These are phyloP conservation scores for Datnioides undecimradiatus DNA, from an alignment of 2,113 vertebrate species.

Conservation along the genomic window DNA sequence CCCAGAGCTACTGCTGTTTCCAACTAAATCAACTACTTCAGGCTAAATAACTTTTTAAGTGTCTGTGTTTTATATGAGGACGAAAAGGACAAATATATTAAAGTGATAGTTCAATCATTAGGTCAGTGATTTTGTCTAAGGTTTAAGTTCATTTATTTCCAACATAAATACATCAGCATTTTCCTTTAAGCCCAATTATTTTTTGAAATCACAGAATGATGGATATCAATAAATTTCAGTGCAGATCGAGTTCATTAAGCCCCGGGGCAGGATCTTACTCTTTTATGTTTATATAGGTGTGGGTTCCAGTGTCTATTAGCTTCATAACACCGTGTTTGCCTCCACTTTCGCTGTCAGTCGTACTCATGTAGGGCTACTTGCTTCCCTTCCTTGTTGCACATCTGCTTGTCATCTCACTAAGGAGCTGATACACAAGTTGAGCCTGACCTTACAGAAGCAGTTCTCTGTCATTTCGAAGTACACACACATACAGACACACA, in stretches of 20 bases:
- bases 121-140: neutral
- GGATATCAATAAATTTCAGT: conserved; percentile 1
- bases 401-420: conserved; percentile 60
- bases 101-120: neutral
- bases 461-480: conserved; percentile 58
- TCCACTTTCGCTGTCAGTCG: conserved; percentile 27
- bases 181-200: conserved; percentile 13
- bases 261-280: conserved; percentile 12
- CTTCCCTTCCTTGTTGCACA: conserved; percentile 52
- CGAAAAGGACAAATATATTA: neutral
- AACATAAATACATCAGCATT: neutral
- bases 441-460: conserved; percentile 68
- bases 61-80: too few species aligned
- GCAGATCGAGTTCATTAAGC: neutral
- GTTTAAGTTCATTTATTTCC: neutral
- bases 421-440: conserved; percentile 57
- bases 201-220: neutral
- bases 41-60: too few species aligned
- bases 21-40: neutral
- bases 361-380: neutral
- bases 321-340: conserved; percentile 38
- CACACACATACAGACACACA: conserved; percentile 19
- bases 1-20: neutral
- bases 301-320: conserved; percentile 14
- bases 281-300: conserved; percentile 5